A percentile compares a stretch with the other conserved stretches of the same genome.
phyloP scores from a whole-genome alignment of 2,797 vertebrate species.

The Clamator glandarius region DNA sequence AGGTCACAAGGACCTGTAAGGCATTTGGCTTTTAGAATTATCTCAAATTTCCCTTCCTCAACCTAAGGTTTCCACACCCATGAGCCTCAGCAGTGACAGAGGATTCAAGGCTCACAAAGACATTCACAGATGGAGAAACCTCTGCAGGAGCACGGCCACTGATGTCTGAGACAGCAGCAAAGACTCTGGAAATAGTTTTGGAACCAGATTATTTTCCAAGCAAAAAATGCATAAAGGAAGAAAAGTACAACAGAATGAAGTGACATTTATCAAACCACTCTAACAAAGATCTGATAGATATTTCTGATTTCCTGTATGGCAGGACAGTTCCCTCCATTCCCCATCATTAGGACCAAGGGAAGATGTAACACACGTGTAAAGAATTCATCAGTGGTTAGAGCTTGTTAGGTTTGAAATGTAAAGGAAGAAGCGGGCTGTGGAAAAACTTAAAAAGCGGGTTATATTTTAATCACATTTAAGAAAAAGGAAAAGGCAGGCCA shows the following conservation, averaged over 20 bases:
- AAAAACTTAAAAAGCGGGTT: constrained; percentile 16
- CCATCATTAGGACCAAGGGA: neutral
- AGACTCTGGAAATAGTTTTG: constrained; percentile 10
- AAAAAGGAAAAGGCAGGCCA: neutral
- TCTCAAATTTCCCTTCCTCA: neutral
- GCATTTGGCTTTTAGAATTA: neutral
- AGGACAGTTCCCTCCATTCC: neutral
- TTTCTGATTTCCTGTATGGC: neutral
- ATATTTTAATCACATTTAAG: neutral
- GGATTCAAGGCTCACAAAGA: neutral
- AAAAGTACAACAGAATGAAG: neutral
- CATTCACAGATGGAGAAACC: neutral
- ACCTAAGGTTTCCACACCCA: neutral
- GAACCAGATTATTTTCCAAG: neutral
- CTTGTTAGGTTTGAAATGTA: neutral
- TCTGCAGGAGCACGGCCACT: neutral
- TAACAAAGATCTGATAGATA: neutral
- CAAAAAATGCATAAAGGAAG: neutral
- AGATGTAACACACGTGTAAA: neutral
- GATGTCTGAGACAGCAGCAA: neutral
- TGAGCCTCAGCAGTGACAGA: neutral
- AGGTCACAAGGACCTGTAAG: neutral
- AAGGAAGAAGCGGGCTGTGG: neutral
- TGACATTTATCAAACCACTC: neutral
- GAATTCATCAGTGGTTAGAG: neutral